Evolutionary conservation across 2,113 vertebrate genomes (phyloP).

Genomic region (Hystrix brachyura): DNA sequence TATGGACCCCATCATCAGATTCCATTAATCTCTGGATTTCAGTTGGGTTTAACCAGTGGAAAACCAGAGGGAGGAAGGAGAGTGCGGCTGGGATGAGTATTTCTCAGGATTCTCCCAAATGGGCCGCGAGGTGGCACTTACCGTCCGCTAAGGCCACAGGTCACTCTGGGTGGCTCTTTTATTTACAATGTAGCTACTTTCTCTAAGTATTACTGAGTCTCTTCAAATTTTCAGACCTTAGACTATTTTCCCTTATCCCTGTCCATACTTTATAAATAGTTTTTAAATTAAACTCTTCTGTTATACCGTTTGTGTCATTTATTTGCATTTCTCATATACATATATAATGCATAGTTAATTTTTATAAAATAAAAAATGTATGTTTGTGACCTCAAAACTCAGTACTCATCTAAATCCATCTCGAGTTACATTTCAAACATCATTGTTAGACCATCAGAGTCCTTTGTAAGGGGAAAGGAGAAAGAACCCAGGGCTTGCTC

Average conservation of each 20-base stretch:
- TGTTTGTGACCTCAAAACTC: neutral
- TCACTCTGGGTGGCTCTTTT: neutral
- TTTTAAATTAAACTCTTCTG: neutral
- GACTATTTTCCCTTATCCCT: neutral
- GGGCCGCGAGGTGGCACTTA: fast-evolving
- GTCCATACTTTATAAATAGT: neutral
- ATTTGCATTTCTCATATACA: neutral
- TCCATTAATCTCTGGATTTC: neutral
- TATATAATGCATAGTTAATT: neutral
- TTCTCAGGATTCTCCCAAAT: neutral
- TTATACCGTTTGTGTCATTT: neutral
- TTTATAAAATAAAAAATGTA: neutral
- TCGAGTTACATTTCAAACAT: neutral
- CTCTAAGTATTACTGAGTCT: fast-evolving
- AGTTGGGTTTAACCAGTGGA: neutral
- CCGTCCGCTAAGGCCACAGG: neutral
- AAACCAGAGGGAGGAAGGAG: neutral
- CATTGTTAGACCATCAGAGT: neutral
- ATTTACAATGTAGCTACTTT: neutral
- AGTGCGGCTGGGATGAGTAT: fast-evolving
- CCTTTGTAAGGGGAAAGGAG: neutral
- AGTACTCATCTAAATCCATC: neutral
- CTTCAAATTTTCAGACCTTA: neutral
- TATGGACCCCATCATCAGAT: fast-evolving
- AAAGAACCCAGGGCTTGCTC: neutral